Evolutionary conservation across 1,140 invertebrate genomes (phyloP).

Genomic region (Drosophila mojavensis): DNA sequence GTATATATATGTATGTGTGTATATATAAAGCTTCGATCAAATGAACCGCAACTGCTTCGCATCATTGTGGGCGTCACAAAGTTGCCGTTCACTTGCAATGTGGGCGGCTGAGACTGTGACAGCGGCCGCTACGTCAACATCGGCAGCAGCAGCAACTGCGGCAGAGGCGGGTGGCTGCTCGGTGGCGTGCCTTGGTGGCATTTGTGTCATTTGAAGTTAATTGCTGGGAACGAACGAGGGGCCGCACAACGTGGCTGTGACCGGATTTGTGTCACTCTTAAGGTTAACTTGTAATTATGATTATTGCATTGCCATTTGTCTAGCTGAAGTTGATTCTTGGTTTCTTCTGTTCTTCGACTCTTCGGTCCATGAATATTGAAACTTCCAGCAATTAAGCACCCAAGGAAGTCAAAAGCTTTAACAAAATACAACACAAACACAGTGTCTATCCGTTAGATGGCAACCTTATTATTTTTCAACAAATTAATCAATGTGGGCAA

Average conservation of each 20-base stretch:
- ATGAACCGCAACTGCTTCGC: conserved; percentile 71
- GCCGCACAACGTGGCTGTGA: conserved; percentile 42
- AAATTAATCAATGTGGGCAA: conserved; percentile 13
- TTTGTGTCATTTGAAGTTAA: conserved; percentile 83
- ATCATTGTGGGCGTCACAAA: conserved; percentile 75
- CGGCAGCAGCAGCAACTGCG: conserved; percentile 2
- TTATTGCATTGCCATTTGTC: conserved; percentile 60
- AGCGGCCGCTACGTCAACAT: conserved; percentile 14
- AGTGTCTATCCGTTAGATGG: conserved; percentile 29
- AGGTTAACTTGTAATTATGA: conserved; percentile 82
- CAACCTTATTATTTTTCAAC: conserved; percentile 27
- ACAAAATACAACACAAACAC: conserved; percentile 17
- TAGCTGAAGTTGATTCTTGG: conserved; percentile 49
- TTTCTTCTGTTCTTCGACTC: neutral
- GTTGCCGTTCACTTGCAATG: conserved; percentile 80
- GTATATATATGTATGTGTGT: neutral
- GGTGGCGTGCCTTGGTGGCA: conserved; percentile 77
- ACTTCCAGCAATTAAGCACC: conserved; percentile 28
- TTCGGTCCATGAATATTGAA: conserved; percentile 22
- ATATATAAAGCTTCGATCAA: conserved; percentile 62
- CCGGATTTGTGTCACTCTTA: conserved; percentile 81
- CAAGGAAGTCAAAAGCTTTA: conserved; percentile 38
- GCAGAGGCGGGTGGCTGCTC: conserved; percentile 26
- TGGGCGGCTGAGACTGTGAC: conserved; percentile 54
- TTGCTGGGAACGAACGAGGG: conserved; percentile 76